These are phyloP conservation scores for Emydura subglobosa DNA, from an alignment of 2,113 vertebrate species.

Conservation along the genomic window DNA sequence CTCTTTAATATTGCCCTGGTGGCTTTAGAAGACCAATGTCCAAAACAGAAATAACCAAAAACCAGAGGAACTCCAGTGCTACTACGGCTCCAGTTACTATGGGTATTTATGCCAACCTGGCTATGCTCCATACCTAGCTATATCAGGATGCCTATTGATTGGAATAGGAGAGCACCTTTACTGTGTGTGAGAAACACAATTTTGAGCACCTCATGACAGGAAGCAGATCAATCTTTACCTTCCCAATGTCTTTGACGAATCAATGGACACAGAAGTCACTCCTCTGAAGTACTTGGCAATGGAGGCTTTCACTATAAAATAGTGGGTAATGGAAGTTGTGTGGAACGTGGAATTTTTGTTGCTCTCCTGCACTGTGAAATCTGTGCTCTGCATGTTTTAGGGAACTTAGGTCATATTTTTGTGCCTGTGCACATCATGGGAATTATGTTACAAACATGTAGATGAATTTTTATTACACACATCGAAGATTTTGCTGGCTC, in stretches of 20 bases:
- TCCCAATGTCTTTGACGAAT: background rate
- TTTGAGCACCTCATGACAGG: slow-evolving; percentile 38
- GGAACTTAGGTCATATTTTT: background rate
- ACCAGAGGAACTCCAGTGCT: slow-evolving; percentile 48
- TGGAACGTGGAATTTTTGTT: background rate
- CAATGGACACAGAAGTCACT: background rate
- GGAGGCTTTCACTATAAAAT: background rate
- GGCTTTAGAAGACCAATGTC: slow-evolving; percentile 12
- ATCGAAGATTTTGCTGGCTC: background rate
- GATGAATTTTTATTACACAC: background rate
- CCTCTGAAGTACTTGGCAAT: slow-evolving; percentile 41
- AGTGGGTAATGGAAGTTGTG: background rate
- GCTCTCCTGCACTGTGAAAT: background rate
- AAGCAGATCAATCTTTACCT: slow-evolving; percentile 56
- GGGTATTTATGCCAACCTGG: background rate
- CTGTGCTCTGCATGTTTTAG: fast-evolving
- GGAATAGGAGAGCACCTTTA: slow-evolving; percentile 53
- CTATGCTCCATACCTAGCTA: background rate
- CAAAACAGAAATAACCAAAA: slow-evolving; percentile 54
- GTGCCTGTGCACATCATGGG: background rate
- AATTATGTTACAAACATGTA: background rate
- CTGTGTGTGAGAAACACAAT: fast-evolving
- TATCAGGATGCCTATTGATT: slow-evolving; percentile 32
- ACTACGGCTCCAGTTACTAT: background rate
- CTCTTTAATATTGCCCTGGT: slow-evolving; percentile 4